Evolutionary conservation across 2,888 invertebrate species (phyloP).

Genomic region (Helobdella robusta): DNA sequence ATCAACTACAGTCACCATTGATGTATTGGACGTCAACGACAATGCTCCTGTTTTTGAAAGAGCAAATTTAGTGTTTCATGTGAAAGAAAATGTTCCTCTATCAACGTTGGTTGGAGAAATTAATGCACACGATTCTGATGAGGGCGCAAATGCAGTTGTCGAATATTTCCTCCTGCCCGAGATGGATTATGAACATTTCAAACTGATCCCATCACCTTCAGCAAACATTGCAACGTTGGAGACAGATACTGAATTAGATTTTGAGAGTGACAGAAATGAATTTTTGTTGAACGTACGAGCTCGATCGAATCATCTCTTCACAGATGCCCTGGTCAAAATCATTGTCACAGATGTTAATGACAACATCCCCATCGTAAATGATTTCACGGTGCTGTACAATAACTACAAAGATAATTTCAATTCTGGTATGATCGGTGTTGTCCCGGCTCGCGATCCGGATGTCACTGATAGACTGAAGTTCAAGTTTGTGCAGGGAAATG

Average conservation of each 20-base stretch:
- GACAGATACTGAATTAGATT: conserved; percentile 77
- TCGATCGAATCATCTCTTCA: conserved; percentile 76
- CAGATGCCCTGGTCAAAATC: conserved; percentile 77
- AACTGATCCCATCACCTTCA: too few relatives aligned
- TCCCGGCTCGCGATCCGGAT: conserved; percentile 89
- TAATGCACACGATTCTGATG: conserved; percentile 81
- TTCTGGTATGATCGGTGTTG: conserved; percentile 75
- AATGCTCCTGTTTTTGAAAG: conserved; percentile 81
- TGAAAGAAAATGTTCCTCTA: conserved; percentile 83
- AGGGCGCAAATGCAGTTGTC: conserved; percentile 81
- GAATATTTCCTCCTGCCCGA: conserved; percentile 78
- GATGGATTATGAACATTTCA: conserved; percentile 66
- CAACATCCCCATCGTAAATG: conserved; percentile 79
- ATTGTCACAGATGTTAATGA: conserved; percentile 84
- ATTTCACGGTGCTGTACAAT: conserved; percentile 86
- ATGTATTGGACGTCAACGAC: conserved; percentile 79
- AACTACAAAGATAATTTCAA: conserved; percentile 89
- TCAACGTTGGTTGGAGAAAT: conserved; percentile 76
- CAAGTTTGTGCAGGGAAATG: conserved; percentile 78
- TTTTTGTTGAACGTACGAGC: conserved; percentile 76
- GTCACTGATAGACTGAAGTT: conserved; percentile 64
- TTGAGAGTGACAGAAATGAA: conserved; percentile 81
- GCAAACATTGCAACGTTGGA: conserved; percentile 54
- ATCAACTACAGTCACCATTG: conserved; percentile 68
- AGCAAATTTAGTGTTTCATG: conserved; percentile 75